Evolutionary conservation across 2,113 vertebrate genomes (phyloP).

Genomic region (Odontesthes bonariensis): DNA sequence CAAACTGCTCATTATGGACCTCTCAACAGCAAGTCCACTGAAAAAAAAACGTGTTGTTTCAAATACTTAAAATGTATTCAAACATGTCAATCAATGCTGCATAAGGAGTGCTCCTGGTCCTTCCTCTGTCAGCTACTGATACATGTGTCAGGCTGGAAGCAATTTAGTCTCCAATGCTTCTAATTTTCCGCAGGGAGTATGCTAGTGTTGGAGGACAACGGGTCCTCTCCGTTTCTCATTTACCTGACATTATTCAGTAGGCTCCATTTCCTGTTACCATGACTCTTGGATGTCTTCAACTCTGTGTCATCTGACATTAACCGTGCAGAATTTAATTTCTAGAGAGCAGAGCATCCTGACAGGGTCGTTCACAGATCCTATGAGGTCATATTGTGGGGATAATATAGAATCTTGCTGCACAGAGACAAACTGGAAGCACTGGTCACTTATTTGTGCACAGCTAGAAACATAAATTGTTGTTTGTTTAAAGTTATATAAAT

Average conservation of each 20-base stretch:
- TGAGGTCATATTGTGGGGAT: slow-evolving; percentile 44
- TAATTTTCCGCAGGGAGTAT: slow-evolving; percentile 70
- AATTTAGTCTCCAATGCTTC: slow-evolving; percentile 76
- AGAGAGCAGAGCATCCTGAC: slow-evolving; percentile 65
- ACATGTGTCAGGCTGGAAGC: slow-evolving; percentile 72
- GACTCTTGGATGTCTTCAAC: slow-evolving; percentile 65
- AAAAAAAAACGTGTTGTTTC: slow-evolving; percentile 34
- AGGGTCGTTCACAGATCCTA: slow-evolving; percentile 39
- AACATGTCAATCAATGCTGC: slow-evolving; percentile 34
- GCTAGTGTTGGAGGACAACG: slow-evolving; percentile 53
- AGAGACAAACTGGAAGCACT: neutral
- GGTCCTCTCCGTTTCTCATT: slow-evolving; percentile 56
- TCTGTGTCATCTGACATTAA: slow-evolving; percentile 61
- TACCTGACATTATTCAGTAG: slow-evolving; percentile 69
- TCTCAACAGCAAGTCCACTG: slow-evolving; percentile 20
- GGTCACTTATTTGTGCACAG: slow-evolving; percentile 7
- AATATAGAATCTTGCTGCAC: slow-evolving; percentile 19
- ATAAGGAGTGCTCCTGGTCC: slow-evolving; percentile 29
- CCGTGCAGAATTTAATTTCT: slow-evolving; percentile 67
- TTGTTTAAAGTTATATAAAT: neutral
- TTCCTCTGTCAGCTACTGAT: slow-evolving; percentile 38
- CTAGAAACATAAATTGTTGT: slow-evolving; percentile 4
- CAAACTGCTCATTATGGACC: slow-evolving; percentile 55
- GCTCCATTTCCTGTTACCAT: slow-evolving; percentile 67
- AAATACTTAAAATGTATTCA: slow-evolving; percentile 23